Conservation (phyloP, 1,140 invertebrate genomes). For the Cherax quadricarinatus region DNA sequence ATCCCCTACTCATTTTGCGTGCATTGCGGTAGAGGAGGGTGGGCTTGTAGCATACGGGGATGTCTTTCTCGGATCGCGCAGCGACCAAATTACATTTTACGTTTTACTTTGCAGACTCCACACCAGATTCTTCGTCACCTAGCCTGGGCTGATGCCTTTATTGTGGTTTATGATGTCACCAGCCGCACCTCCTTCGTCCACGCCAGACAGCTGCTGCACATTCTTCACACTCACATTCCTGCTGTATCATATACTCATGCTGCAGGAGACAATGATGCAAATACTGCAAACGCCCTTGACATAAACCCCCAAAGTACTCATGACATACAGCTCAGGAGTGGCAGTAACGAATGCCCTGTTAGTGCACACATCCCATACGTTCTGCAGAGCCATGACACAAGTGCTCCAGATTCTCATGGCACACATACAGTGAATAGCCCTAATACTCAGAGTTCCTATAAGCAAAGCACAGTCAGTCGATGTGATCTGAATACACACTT, state of each 20-base stretch:
- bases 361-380: background rate
- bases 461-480: background rate
- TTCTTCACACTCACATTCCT: slow-evolving; percentile 78
- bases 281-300: background rate
- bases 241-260: background rate
- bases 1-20: no score
- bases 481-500: background rate
- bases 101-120: slow-evolving; percentile 81
- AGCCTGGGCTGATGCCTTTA: slow-evolving; percentile 89
- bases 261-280: background rate
- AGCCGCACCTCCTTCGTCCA: slow-evolving; percentile 85
- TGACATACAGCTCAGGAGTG: background rate
- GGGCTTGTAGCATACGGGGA: no score
- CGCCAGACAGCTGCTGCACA: slow-evolving; percentile 84
- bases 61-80: no score
- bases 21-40: no score
- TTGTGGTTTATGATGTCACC: slow-evolving; percentile 89
- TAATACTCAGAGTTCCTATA: background rate
- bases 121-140: slow-evolving; percentile 87
- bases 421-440: background rate
- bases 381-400: background rate
- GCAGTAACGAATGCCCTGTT: no score
- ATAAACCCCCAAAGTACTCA: background rate
- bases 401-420: background rate
- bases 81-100: no score